Conservation (phyloP, 2,888 invertebrate species). For the Chrysina gloriosa region DNA sequence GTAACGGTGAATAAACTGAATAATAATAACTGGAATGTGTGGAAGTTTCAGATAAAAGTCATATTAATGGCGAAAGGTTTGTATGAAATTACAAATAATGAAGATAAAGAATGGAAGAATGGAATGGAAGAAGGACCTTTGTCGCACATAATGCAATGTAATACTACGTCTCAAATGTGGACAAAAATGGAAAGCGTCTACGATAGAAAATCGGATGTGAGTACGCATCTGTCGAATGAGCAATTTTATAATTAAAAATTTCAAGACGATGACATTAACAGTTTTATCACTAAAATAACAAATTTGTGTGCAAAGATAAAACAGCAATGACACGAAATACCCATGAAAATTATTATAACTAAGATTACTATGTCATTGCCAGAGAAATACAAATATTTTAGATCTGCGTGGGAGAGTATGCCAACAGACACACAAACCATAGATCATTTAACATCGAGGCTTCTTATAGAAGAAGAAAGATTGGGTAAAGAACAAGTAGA, state of each 20-base stretch:
- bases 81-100: too few species aligned
- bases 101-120: too few species aligned
- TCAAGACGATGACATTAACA: conserved; percentile 29
- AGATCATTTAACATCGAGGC: conserved; percentile 46
- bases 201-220: conserved; percentile 49
- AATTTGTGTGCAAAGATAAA: conserved; percentile 46
- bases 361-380: conserved; percentile 56
- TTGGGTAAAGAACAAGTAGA: conserved; percentile 36
- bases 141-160: conserved; percentile 48
- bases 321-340: conserved; percentile 47
- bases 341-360: conserved; percentile 49
- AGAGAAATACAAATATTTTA: conserved; percentile 56
- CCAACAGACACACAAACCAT: conserved; percentile 45
- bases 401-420: conserved; percentile 54
- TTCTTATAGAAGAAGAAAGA: conserved; percentile 49
- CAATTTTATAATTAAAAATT: conserved; percentile 47
- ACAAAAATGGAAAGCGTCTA: conserved; percentile 44
- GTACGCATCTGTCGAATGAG: conserved; percentile 48
- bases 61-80: too few species aligned
- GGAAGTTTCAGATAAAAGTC: too few species aligned
- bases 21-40: too few species aligned
- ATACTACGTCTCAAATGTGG: conserved; percentile 51
- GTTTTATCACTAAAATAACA: conserved; percentile 46
- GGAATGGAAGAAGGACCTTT: conserved; percentile 49
- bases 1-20: too few species aligned